Evolutionary conservation across 2,888 invertebrate genomes (phyloP).

Genomic region (Ypsolopha scabrella): DNA sequence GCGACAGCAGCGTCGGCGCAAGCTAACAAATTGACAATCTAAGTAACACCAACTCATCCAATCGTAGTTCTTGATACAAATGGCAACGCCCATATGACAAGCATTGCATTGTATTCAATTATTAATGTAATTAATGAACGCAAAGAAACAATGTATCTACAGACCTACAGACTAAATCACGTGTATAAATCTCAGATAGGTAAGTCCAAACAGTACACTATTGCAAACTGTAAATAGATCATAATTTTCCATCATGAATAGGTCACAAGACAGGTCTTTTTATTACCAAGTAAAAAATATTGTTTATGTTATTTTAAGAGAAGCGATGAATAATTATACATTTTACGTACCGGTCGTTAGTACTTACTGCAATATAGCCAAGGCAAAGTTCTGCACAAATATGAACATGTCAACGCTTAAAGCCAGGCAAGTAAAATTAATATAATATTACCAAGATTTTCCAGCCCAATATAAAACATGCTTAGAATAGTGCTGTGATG

Average conservation of each 20-base stretch:
- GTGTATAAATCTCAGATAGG: too few relatives aligned
- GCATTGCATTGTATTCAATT: too few relatives aligned
- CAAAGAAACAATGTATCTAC: too few relatives aligned
- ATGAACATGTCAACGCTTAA: not conserved
- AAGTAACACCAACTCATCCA: too few relatives aligned
- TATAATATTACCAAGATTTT: not conserved
- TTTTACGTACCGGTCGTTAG: not conserved
- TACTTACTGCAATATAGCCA: not conserved
- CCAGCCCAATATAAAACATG: constrained; percentile 6
- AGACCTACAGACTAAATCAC: too few relatives aligned
- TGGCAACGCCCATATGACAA: too few relatives aligned
- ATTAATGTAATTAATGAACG: too few relatives aligned
- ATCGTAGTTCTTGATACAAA: too few relatives aligned
- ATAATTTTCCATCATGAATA: constrained; percentile 12
- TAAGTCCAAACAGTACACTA: too few relatives aligned
- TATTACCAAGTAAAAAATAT: constrained; percentile 18
- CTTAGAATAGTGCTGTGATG: constrained; percentile 10
- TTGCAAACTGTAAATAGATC: too few relatives aligned
- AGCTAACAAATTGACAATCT: too few relatives aligned
- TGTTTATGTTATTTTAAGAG: not conserved
- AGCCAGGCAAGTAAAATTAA: not conserved
- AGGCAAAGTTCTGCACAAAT: not conserved
- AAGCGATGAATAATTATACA: not conserved
- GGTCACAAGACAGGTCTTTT: constrained; percentile 24
- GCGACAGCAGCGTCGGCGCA: too few relatives aligned